Percentiles rank a stretch among this genome's conserved stretches.
phyloP scores from a whole-genome alignment of 2,113 vertebrate species.

The Carassius gibelio region DNA sequence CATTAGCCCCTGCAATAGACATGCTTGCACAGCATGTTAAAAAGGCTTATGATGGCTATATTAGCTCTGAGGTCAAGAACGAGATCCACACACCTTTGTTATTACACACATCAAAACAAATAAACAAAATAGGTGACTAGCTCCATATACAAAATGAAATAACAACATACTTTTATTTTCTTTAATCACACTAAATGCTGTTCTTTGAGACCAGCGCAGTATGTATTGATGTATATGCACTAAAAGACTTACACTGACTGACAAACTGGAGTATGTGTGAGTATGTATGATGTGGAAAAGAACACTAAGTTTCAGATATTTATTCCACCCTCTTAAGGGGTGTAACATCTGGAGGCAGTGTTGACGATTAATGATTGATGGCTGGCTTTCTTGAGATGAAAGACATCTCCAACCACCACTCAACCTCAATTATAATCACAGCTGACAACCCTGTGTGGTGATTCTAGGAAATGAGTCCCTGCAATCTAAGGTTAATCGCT shows the following conservation, averaged over 20 bases:
- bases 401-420: not conserved
- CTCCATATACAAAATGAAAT: not conserved
- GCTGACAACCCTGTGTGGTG: conserved; percentile 1
- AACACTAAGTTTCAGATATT: not conserved
- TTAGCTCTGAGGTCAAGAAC: not conserved
- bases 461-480: too few species aligned
- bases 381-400: not conserved
- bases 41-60: not conserved
- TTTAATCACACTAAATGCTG: not conserved
- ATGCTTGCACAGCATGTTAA: not conserved
- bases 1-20: not conserved
- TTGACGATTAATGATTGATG: conserved; percentile 4
- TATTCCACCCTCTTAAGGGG: not conserved
- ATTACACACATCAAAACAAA: not conserved
- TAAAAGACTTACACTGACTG: not conserved
- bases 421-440: conserved; percentile 19
- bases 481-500: too few species aligned
- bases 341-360: conserved; percentile 8
- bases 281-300: not conserved
- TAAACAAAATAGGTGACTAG: not conserved
- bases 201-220: not conserved
- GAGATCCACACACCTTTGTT: not conserved
- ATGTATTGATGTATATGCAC: not conserved
- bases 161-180: not conserved
- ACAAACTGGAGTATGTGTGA: not conserved